phyloP scores from a whole-genome alignment of 2,888 invertebrate genomes.

The Ophioninae sp. region DNA sequence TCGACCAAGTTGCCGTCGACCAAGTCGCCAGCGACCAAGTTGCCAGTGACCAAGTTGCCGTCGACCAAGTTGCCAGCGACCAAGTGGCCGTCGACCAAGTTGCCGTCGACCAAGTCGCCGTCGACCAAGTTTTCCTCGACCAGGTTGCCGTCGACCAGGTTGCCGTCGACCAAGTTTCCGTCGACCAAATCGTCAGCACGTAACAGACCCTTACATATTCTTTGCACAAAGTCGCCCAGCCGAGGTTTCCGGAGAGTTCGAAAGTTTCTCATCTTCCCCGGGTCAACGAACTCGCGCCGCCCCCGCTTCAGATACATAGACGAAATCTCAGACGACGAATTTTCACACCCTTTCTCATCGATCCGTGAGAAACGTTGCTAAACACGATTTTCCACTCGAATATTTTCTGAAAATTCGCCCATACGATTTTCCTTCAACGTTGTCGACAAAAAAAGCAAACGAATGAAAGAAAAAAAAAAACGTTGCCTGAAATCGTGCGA shows the following conservation, averaged over 20 bases:
- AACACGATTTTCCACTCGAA: slow-evolving; percentile 68
- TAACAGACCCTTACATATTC: not conserved
- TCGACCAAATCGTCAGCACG: too few relatives aligned
- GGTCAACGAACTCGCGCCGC: slow-evolving; percentile 33
- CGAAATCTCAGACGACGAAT: slow-evolving; percentile 59
- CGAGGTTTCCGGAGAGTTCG: slow-evolving; percentile 14
- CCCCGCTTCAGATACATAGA: slow-evolving; percentile 11
- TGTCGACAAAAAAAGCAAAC: too few relatives aligned
- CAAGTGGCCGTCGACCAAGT: too few relatives aligned
- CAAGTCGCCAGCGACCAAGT: too few relatives aligned
- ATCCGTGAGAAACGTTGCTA: not conserved
- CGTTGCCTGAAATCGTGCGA: slow-evolving; percentile 16
- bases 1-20: too few relatives aligned
- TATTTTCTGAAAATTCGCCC: slow-evolving; percentile 57
- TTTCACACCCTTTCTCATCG: slow-evolving; percentile 54
- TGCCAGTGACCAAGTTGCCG: too few relatives aligned
- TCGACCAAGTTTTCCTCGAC: too few relatives aligned
- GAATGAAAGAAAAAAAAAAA: slow-evolving; percentile 19
- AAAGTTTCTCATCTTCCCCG: slow-evolving; percentile 16
- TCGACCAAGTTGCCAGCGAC: too few relatives aligned
- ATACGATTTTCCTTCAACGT: slow-evolving; percentile 20
- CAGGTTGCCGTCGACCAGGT: too few relatives aligned
- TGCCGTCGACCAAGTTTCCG: too few relatives aligned
- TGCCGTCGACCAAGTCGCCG: too few relatives aligned
- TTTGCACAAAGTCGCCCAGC: slow-evolving; percentile 29